phyloP scores from a whole-genome alignment of 1,140 invertebrate genomes.

The Babylonia areolata region DNA sequence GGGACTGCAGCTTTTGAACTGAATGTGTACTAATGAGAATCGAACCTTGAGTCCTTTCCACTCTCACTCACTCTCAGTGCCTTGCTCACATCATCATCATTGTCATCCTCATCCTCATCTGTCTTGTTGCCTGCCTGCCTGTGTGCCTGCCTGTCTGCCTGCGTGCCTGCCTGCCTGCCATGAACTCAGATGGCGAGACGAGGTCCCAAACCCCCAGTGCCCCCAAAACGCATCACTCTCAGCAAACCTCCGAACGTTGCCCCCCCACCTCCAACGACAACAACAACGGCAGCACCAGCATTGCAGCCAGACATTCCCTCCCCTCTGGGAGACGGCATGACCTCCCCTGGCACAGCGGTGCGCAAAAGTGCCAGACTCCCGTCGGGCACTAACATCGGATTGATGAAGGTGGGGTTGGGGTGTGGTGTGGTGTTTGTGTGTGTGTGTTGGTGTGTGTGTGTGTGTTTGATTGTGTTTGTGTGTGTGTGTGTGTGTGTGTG shows the following conservation, averaged over 20 bases:
- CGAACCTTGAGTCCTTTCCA: no score
- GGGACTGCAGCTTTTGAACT: no score
- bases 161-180: slow-evolving; percentile 26
- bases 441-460: neutral
- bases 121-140: slow-evolving; percentile 21
- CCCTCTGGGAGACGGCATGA: slow-evolving; percentile 27
- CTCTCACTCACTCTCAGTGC: no score
- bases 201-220: slow-evolving; percentile 31
- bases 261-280: neutral
- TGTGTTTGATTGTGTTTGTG: neutral
- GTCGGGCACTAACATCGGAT: slow-evolving; percentile 11
- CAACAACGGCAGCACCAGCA: neutral
- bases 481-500: slow-evolving; percentile 15
- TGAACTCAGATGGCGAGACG: neutral
- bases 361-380: slow-evolving; percentile 3
- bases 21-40: no score
- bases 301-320: neutral
- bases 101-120: slow-evolving; percentile 13
- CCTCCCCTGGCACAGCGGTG: slow-evolving; percentile 27
- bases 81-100: neutral
- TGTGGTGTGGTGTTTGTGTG: neutral
- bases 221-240: slow-evolving; percentile 31
- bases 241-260: slow-evolving; percentile 24
- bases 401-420: neutral
- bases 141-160: slow-evolving; percentile 36